Conservation (phyloP, 2,113 vertebrate species). For the Willisornis vidua region DNA sequence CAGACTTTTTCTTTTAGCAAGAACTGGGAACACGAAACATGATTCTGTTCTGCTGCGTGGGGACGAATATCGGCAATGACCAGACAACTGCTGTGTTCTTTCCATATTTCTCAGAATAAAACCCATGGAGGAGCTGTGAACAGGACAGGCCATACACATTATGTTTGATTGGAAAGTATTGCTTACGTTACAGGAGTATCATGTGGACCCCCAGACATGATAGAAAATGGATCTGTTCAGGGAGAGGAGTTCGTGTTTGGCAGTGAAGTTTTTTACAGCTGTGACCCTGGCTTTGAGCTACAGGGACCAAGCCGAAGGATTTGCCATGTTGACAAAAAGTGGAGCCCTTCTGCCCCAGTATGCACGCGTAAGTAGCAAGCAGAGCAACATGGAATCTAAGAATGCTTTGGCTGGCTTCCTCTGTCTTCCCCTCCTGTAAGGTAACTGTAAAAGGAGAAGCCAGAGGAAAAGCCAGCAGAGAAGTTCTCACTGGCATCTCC, state of each 20-base stretch:
- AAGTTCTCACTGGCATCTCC: background rate
- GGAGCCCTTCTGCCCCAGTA: conserved; percentile 49
- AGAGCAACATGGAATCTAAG: background rate
- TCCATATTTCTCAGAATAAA: background rate
- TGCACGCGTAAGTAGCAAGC: conserved; percentile 56
- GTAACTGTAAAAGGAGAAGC: background rate
- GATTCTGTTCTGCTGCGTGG: background rate
- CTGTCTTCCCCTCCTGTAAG: background rate
- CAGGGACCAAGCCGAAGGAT: conserved; percentile 68
- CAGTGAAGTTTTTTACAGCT: conserved; percentile 68
- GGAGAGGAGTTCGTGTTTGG: conserved; percentile 53
- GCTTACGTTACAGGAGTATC: conserved; percentile 43
- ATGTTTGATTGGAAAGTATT: background rate
- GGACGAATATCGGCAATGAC: background rate
- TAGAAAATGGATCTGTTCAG: conserved; percentile 63
- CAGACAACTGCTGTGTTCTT: background rate
- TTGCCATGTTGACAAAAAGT: conserved; percentile 69
- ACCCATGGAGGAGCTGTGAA: background rate
- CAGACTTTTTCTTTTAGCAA: background rate
- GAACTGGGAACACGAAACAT: background rate
- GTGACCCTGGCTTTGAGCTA: conserved; percentile 68
- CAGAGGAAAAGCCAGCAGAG: background rate
- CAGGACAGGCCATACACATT: background rate
- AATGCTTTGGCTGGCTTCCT: background rate
- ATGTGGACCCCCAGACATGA: conserved; percentile 43